Evolutionary conservation across 2,888 invertebrate genomes (phyloP).

Genomic region (Tribolium freemani): DNA sequence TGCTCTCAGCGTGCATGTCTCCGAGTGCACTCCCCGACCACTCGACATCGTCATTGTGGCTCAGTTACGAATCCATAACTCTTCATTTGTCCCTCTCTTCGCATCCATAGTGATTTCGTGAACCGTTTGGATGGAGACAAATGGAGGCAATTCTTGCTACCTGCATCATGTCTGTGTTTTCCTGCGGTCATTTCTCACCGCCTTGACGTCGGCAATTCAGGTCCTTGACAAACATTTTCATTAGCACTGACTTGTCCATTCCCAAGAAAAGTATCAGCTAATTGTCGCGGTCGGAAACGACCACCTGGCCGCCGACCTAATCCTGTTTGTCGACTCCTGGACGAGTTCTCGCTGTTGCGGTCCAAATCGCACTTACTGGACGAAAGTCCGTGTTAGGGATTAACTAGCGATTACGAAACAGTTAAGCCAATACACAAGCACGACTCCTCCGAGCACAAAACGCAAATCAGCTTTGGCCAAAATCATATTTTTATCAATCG

Average conservation of each 20-base stretch:
- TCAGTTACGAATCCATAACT: constrained; percentile 65
- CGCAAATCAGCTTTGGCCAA: too few relatives aligned
- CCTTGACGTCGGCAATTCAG: constrained; percentile 62
- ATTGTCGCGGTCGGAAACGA: neutral
- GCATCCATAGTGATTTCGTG: constrained; percentile 60
- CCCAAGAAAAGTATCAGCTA: neutral
- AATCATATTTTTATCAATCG: too few relatives aligned
- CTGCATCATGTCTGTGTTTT: constrained; percentile 56
- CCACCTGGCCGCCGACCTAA: neutral
- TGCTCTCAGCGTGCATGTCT: neutral
- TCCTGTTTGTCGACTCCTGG: neutral
- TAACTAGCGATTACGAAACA: neutral
- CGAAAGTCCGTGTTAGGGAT: neutral
- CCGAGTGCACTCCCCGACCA: neutral
- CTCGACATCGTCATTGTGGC: constrained; percentile 60
- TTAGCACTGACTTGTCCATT: constrained; percentile 53
- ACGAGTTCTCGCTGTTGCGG: neutral
- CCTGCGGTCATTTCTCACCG: constrained; percentile 65
- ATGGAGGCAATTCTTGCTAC: constrained; percentile 65
- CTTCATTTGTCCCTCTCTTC: constrained; percentile 63
- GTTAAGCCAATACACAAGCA: neutral
- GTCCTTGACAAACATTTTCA: constrained; percentile 65
- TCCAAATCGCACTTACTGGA: neutral
- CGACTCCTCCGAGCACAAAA: neutral
- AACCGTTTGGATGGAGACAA: constrained; percentile 65